phyloP scores from a whole-genome alignment of 2,888 invertebrate genomes.

The Mechanitis messenoides region DNA sequence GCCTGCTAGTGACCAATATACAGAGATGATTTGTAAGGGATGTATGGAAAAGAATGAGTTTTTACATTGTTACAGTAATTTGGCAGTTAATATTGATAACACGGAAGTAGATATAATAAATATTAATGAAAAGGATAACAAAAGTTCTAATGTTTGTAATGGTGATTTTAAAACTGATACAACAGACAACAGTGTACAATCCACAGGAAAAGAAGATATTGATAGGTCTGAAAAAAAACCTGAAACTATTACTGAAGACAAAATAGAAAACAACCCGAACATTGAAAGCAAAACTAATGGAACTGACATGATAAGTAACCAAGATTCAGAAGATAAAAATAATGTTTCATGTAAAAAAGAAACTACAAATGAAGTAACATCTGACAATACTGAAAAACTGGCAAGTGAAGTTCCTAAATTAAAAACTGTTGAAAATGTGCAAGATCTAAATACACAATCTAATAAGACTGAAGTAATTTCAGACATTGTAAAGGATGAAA shows the following conservation, averaged over 20 bases:
- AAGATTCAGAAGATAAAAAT: neutral
- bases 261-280: neutral
- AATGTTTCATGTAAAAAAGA: too few species aligned
- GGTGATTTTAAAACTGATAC: slow-evolving; percentile 15
- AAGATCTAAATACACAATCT: slow-evolving; percentile 10
- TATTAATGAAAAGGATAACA: slow-evolving; percentile 27
- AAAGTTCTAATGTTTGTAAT: slow-evolving; percentile 21
- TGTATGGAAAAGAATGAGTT: slow-evolving; percentile 88
- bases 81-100: slow-evolving; percentile 55
- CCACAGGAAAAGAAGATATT: slow-evolving; percentile 15
- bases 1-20: slow-evolving; percentile 78
- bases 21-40: slow-evolving; percentile 88
- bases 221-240: slow-evolving; percentile 18
- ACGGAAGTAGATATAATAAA: slow-evolving; percentile 41
- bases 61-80: slow-evolving; percentile 80
- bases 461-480: slow-evolving; percentile 18
- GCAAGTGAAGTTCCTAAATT: too few species aligned
- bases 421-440: neutral
- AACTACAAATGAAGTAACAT: too few species aligned
- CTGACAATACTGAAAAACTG: too few species aligned
- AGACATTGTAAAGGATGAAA: slow-evolving; percentile 14
- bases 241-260: slow-evolving; percentile 14
- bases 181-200: slow-evolving; percentile 11
- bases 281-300: neutral
- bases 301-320: neutral